Conservation (phyloP, 2,113 vertebrate genomes). For the Cairina moschata region DNA sequence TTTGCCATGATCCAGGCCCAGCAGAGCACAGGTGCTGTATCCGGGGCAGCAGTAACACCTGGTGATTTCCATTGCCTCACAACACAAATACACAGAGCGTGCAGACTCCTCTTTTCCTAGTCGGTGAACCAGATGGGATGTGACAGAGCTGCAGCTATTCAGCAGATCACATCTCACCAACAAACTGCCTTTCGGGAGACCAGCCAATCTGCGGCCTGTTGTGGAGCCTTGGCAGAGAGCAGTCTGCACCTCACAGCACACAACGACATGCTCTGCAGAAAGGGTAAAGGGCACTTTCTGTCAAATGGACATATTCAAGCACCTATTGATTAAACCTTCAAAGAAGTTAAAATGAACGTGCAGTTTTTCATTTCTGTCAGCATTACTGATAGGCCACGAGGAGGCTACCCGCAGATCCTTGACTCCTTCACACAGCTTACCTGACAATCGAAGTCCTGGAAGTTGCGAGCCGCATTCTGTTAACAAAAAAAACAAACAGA, state of each 20-base stretch:
- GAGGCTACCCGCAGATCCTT: neutral
- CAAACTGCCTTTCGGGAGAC: neutral
- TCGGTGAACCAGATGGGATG: neutral
- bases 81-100: neutral
- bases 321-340: neutral
- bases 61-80: neutral
- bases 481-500: conserved; percentile 65
- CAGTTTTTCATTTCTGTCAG: neutral
- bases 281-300: neutral
- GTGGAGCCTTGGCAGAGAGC: neutral
- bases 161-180: neutral
- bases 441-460: conserved; percentile 97
- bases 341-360: neutral
- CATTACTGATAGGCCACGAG: neutral
- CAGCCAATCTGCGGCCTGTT: neutral
- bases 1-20: neutral
- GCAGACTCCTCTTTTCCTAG: neutral
- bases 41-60: neutral
- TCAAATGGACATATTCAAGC: neutral
- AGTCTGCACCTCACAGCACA: neutral
- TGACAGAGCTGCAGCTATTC: neutral
- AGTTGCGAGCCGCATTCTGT: conserved; percentile 89
- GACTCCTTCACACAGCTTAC: conserved; percentile 72
- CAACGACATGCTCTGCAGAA: neutral
- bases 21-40: neutral